Evolutionary conservation across 2,888 invertebrate species (phyloP).

Genomic region (Allolobophora icterica): DNA sequence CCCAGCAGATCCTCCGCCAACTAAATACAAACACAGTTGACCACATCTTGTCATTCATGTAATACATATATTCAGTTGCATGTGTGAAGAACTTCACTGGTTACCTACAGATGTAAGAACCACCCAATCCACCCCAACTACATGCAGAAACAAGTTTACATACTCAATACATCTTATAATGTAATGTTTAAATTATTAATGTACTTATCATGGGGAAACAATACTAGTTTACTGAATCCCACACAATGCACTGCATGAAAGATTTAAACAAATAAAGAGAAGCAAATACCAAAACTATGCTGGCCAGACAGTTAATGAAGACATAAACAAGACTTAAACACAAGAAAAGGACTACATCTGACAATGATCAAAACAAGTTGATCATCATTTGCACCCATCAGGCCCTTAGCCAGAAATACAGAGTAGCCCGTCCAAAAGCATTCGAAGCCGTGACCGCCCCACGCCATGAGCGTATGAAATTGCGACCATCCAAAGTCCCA

Average conservation of each 20-base stretch:
- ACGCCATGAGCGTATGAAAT: no score
- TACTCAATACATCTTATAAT: conserved; percentile 1
- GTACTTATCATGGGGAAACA: background rate
- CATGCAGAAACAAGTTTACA: background rate
- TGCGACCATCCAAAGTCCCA: no score
- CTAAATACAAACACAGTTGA: conserved; percentile 43
- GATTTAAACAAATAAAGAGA: background rate
- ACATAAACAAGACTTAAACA: no score
- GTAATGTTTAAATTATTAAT: background rate
- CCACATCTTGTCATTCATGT: background rate
- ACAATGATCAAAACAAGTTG: no score
- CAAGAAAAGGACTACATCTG: no score
- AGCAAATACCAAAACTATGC: background rate
- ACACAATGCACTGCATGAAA: no score
- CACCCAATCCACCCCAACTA: background rate
- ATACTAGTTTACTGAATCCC: no score
- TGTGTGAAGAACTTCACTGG: background rate
- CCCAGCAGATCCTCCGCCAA: conserved; percentile 60
- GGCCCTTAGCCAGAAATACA: no score
- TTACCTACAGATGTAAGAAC: background rate
- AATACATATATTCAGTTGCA: background rate
- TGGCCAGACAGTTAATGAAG: no score
- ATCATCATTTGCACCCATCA: no score
- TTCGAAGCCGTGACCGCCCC: no score
- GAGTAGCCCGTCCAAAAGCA: no score